Evolutionary conservation across 2,888 invertebrate species (phyloP).

Genomic region (Blera fallax): DNA sequence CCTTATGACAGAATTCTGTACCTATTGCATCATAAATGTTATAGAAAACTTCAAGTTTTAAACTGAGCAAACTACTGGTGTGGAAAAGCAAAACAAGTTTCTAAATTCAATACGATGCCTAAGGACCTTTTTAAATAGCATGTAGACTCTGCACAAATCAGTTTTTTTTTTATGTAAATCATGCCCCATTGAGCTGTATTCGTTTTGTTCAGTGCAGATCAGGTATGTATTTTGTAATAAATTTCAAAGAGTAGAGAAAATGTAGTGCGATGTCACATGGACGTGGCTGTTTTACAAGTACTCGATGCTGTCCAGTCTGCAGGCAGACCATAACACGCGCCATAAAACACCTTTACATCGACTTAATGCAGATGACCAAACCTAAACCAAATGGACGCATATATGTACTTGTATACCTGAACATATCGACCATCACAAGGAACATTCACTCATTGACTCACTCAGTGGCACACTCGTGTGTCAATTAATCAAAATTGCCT

Average conservation of each 20-base stretch:
- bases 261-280: constrained; percentile 19
- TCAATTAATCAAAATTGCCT: constrained; percentile 81
- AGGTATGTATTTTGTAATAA: constrained; percentile 17
- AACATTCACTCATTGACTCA: constrained; percentile 39
- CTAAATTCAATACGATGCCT: no score
- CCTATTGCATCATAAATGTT: no score
- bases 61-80: no score
- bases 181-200: constrained; percentile 1
- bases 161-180: background rate
- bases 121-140: no score
- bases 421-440: background rate
- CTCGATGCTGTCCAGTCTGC: constrained; percentile 22
- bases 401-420: background rate
- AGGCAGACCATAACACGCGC: constrained; percentile 39
- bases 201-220: constrained; percentile 7
- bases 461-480: constrained; percentile 63
- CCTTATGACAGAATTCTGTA: no score
- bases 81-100: no score
- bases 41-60: no score
- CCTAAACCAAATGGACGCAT: background rate
- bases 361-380: constrained; percentile 25
- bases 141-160: background rate
- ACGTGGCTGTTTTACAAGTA: constrained; percentile 35
- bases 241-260: constrained; percentile 21
- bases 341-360: constrained; percentile 52